Percentiles rank a stretch among this genome's conserved stretches.
phyloP scores from a whole-genome alignment of 2,888 invertebrate genomes.

The Leptura quadrifasciata region DNA sequence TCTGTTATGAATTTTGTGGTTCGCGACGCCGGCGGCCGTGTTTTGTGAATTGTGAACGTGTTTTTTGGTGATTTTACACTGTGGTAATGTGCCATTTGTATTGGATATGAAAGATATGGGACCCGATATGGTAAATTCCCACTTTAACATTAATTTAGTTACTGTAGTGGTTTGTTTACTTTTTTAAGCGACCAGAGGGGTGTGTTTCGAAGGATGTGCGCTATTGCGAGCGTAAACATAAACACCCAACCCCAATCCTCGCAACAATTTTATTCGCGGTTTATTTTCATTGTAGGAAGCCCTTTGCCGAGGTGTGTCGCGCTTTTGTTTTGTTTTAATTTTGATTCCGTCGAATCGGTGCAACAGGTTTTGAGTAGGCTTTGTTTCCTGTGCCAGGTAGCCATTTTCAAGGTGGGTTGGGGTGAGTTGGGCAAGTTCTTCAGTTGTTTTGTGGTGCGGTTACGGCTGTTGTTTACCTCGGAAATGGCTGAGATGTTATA shows the following conservation, averaged over 20 bases:
- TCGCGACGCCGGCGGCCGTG: conserved; percentile 72
- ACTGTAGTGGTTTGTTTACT: conserved; percentile 49
- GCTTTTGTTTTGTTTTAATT: conserved; percentile 9
- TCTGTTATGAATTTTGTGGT: conserved; percentile 67
- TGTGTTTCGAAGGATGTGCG: conserved; percentile 39
- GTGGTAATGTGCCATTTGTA: conserved; percentile 61
- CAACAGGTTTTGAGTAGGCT: conserved; percentile 77
- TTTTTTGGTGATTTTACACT: conserved; percentile 48
- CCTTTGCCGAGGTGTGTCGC: background rate
- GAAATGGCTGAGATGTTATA: conserved; percentile 42
- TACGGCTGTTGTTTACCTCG: conserved; percentile 53
- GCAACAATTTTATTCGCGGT: background rate
- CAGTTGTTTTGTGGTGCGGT: conserved; percentile 49
- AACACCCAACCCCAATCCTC: background rate
- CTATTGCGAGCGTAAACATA: conserved; percentile 13
- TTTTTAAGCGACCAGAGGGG: conserved; percentile 46
- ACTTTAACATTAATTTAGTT: background rate
- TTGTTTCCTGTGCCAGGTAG: conserved; percentile 77
- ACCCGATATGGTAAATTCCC: conserved; percentile 84
- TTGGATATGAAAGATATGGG: conserved; percentile 86
- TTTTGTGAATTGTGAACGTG: conserved; percentile 59
- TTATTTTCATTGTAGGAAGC: background rate
- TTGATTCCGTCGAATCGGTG: conserved; percentile 61
- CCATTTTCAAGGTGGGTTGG: conserved; percentile 73
- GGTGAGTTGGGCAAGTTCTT: conserved; percentile 46